Conservation (phyloP, 2,797 vertebrate genomes). For the Odontamblyopus rebecca region DNA sequence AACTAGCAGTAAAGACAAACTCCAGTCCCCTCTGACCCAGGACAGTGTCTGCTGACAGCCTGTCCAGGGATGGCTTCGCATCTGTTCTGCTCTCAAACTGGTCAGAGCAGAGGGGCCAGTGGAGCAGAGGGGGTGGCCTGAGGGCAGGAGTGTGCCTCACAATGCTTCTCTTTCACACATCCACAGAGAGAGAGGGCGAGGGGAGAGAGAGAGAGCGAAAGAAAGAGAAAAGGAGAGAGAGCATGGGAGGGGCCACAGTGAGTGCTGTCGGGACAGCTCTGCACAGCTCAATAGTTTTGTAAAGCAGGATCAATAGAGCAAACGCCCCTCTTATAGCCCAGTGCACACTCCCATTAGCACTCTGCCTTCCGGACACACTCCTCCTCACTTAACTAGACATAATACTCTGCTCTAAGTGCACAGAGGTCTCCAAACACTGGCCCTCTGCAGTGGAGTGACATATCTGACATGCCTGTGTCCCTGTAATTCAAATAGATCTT, state of each 20-base stretch:
- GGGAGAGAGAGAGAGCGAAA: not conserved
- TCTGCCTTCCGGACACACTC: slow-evolving; percentile 67
- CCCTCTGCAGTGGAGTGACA: slow-evolving; percentile 30
- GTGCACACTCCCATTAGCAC: slow-evolving; percentile 65
- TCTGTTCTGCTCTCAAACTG: slow-evolving; percentile 80
- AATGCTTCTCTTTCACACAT: slow-evolving; percentile 85
- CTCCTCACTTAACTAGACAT: slow-evolving; percentile 61
- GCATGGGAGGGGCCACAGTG: slow-evolving; percentile 55
- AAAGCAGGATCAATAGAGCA: slow-evolving; percentile 74
- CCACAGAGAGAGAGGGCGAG: slow-evolving; percentile 46
- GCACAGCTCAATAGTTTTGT: slow-evolving; percentile 68
- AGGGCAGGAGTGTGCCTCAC: slow-evolving; percentile 86
- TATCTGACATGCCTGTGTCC: slow-evolving; percentile 27
- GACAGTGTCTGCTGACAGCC: slow-evolving; percentile 80
- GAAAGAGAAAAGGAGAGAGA: slow-evolving; percentile 16
- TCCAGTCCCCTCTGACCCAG: slow-evolving; percentile 86
- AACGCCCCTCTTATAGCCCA: slow-evolving; percentile 49
- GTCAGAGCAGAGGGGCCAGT: slow-evolving; percentile 38
- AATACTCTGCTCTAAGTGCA: slow-evolving; percentile 40
- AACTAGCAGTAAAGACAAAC: slow-evolving; percentile 48
- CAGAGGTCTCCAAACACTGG: slow-evolving; percentile 37
- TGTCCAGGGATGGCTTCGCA: slow-evolving; percentile 77
- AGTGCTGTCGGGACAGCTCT: slow-evolving; percentile 62
- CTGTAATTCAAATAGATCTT: slow-evolving; percentile 55
- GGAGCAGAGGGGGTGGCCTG: slow-evolving; percentile 75